Evolutionary conservation across 2,888 invertebrate genomes (phyloP).

Genomic region (Stenichneumon culpator): DNA sequence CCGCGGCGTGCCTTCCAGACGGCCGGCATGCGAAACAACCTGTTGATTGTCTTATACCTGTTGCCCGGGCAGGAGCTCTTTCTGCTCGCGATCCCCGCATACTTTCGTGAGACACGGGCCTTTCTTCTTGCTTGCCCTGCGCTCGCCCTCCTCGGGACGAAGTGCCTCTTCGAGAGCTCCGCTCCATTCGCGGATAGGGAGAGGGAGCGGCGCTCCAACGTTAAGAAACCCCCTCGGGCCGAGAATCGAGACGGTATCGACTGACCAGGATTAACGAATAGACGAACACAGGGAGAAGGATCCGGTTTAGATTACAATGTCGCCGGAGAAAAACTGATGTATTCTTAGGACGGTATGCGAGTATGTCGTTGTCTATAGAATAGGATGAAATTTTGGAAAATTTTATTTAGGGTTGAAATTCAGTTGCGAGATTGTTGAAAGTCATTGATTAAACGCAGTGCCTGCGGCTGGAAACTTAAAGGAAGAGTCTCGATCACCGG

Average conservation of each 20-base stretch:
- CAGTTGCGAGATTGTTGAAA: no score
- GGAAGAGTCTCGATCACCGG: neutral
- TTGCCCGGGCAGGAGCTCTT: conserved; percentile 73
- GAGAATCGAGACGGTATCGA: conserved; percentile 7
- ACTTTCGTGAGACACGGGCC: conserved; percentile 66
- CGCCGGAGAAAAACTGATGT: no score
- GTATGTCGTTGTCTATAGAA: no score
- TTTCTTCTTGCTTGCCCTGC: conserved; percentile 46
- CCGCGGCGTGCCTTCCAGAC: conserved; percentile 75
- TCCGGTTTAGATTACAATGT: no score
- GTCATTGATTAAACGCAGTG: no score
- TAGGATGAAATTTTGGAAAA: no score
- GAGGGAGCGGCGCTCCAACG: conserved; percentile 2
- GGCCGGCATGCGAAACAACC: conserved; percentile 82
- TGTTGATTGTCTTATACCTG: conserved; percentile 83
- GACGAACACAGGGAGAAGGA: neutral
- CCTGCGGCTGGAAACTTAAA: neutral
- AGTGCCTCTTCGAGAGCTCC: conserved; percentile 4
- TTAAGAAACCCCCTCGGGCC: conserved; percentile 28
- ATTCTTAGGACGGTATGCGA: no score
- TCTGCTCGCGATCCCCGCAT: conserved; percentile 77
- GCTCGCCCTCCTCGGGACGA: neutral
- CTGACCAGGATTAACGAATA: conserved; percentile 24
- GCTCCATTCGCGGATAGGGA: conserved; percentile 6
- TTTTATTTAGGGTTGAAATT: no score